Evolutionary conservation across 1,140 invertebrate species (phyloP).

Genomic region (Eriocheir sinensis): DNA sequence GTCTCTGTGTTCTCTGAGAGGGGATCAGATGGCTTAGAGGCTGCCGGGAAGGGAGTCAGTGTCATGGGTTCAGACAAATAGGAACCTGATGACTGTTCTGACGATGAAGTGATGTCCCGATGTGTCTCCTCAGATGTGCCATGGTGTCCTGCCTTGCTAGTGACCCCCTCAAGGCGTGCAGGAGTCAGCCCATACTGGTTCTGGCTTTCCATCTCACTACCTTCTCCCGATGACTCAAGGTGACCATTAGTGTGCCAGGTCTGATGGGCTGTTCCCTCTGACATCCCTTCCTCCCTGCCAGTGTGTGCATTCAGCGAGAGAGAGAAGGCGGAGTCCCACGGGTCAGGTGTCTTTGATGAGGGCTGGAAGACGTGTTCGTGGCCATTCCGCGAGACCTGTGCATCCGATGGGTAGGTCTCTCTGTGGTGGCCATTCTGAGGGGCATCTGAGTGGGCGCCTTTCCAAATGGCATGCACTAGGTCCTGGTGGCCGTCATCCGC

Average conservation of each 20-base stretch:
- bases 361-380: neutral
- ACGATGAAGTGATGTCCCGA: too few relatives aligned
- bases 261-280: neutral
- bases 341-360: neutral
- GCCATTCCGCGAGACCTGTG: neutral
- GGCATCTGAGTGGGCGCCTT: neutral
- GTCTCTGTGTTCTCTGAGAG: too few relatives aligned
- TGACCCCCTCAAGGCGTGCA: neutral
- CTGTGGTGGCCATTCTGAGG: neutral
- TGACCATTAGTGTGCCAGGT: neutral
- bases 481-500: too few relatives aligned
- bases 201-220: neutral
- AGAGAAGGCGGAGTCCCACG: neutral
- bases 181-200: neutral
- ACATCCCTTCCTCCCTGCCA: too few relatives aligned
- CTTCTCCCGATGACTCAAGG: neutral
- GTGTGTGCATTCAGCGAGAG: too few relatives aligned
- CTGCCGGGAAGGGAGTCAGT: neutral
- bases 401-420: neutral
- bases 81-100: too few relatives aligned
- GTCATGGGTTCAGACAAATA: too few relatives aligned
- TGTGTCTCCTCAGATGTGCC: too few relatives aligned
- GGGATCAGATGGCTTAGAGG: neutral
- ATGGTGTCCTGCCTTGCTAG: neutral
- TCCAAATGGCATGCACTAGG: neutral